These are phyloP conservation scores for Hippocampus mohnikei DNA, from an alignment of 2,113 vertebrate genomes.

Conservation along the genomic window DNA sequence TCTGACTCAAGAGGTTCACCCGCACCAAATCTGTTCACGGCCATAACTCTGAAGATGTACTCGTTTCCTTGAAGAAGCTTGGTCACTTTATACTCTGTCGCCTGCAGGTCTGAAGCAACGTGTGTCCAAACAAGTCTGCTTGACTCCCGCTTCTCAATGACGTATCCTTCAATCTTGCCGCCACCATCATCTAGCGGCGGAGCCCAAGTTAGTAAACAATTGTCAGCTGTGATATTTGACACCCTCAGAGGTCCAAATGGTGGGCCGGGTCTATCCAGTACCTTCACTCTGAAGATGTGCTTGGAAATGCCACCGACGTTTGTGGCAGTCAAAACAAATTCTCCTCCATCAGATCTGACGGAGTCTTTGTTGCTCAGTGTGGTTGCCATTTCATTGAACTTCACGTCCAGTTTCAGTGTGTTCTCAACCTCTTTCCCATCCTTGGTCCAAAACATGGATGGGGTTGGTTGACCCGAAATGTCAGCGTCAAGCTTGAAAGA, in stretches of 20 bases:
- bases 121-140: slow-evolving; percentile 94
- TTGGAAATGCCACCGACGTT: slow-evolving; percentile 95
- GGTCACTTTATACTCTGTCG: slow-evolving; percentile 85
- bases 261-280: slow-evolving; percentile 93
- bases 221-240: slow-evolving; percentile 87
- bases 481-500: slow-evolving; percentile 92
- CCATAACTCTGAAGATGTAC: slow-evolving; percentile 97
- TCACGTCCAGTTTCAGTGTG: slow-evolving; percentile 86
- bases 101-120: slow-evolving; percentile 82
- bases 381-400: slow-evolving; percentile 85
- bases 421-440: slow-evolving; percentile 91
- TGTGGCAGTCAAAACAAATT: slow-evolving; percentile 88
- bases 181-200: slow-evolving; percentile 91
- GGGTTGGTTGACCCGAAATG: slow-evolving; percentile 88
- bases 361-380: slow-evolving; percentile 89
- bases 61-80: slow-evolving; percentile 96
- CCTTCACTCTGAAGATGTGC: slow-evolving; percentile 93
- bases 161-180: slow-evolving; percentile 88
- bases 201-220: slow-evolving; percentile 87
- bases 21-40: slow-evolving; percentile 94
- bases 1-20: slow-evolving; percentile 91
- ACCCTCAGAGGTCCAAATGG: slow-evolving; percentile 86
- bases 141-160: slow-evolving; percentile 96
- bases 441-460: slow-evolving; percentile 93
- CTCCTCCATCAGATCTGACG: slow-evolving; percentile 85